phyloP scores from a whole-genome alignment of 2,888 invertebrate species.

The Panzeria rudis region DNA sequence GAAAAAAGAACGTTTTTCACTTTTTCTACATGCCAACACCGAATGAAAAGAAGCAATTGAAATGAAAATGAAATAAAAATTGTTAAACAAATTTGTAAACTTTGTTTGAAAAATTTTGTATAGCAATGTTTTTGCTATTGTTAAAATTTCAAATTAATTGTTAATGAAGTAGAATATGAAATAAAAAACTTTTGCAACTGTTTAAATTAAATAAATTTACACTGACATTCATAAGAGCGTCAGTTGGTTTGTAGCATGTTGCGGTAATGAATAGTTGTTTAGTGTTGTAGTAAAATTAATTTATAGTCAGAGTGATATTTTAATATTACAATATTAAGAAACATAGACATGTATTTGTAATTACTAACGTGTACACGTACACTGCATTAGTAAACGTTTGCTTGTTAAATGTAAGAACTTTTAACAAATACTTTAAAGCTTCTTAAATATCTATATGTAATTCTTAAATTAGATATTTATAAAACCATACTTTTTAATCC shows the following conservation, averaged over 20 bases:
- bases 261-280: constrained; percentile 3
- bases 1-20: background rate
- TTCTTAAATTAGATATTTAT: no score
- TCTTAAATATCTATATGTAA: no score
- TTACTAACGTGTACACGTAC: no score
- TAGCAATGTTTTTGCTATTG: constrained; percentile 25
- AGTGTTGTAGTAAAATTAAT: background rate
- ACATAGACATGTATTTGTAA: background rate
- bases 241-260: background rate
- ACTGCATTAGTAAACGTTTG: no score
- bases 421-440: no score
- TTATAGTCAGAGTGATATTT: constrained; percentile 22
- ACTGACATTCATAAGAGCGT: background rate
- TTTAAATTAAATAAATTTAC: constrained; percentile 15
- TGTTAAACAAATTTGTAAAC: constrained; percentile 52
- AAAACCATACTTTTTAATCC: no score
- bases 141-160: constrained; percentile 63
- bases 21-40: constrained; percentile 39
- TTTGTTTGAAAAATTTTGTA: constrained; percentile 45
- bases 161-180: constrained; percentile 61
- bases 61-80: constrained; percentile 39
- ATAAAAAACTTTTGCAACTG: constrained; percentile 17
- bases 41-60: constrained; percentile 37
- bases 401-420: no score
- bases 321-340: constrained; percentile 41